Percentiles rank a stretch among this genome's conserved stretches.
Evolutionary conservation across 1,140 invertebrate species (phyloP).

Genomic region (Mylabris phalerata): DNA sequence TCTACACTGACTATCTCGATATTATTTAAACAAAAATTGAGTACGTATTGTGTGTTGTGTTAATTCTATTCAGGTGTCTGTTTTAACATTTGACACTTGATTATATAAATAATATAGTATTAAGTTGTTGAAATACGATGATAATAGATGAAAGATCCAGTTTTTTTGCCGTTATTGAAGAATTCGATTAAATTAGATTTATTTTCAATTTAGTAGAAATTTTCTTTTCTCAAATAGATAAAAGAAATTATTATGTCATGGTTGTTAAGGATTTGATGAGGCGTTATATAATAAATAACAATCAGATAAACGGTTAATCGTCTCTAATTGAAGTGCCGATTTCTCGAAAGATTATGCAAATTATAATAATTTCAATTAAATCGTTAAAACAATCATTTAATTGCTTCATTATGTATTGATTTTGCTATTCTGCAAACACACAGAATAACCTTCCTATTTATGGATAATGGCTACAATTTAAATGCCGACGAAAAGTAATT

Average conservation of each 20-base stretch:
- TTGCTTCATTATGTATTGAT: no score
- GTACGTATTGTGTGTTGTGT: slow-evolving; percentile 20
- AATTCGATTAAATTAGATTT: slow-evolving; percentile 15
- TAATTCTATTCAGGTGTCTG: slow-evolving; percentile 21
- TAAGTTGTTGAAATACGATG: slow-evolving; percentile 17
- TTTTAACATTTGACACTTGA: slow-evolving; percentile 16
- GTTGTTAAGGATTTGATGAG: slow-evolving; percentile 7
- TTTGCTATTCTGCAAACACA: no score
- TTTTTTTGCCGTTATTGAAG: background rate
- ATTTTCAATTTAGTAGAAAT: slow-evolving; percentile 7
- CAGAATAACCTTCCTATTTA: no score
- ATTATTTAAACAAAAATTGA: slow-evolving; percentile 26
- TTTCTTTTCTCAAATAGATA: slow-evolving; percentile 4
- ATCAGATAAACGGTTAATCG: slow-evolving; percentile 14
- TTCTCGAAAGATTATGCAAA: slow-evolving; percentile 4
- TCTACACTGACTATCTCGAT: no score
- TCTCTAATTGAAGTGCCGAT: slow-evolving; percentile 9
- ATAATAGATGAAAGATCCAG: no score
- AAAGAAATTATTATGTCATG: slow-evolving; percentile 9
- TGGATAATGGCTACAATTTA: no score
- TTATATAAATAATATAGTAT: slow-evolving; percentile 18
- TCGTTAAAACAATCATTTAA: no score
- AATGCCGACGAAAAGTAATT: no score
- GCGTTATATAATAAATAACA: slow-evolving; percentile 12
- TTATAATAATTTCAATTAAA: no score